A percentile compares a stretch with the other conserved stretches of the same genome.
Evolutionary conservation across 2,888 invertebrate genomes (phyloP).

Genomic region (Zaprionus lineosus): DNA sequence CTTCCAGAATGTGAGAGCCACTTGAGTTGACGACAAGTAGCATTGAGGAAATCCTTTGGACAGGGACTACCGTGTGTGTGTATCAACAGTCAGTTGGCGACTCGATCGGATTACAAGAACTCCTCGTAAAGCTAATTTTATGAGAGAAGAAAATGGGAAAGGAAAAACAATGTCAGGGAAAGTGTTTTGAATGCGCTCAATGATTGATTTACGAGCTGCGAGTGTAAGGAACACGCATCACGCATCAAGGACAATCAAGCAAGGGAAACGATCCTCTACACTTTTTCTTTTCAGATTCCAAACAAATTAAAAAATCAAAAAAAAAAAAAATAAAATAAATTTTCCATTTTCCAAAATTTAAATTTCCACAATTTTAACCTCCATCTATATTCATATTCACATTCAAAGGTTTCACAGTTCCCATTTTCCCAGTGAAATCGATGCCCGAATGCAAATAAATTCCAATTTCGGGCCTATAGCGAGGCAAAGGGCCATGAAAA

Average conservation of each 20-base stretch:
- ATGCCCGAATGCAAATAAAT: conserved; percentile 68
- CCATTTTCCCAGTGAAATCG: conserved; percentile 65
- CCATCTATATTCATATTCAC: conserved; percentile 41
- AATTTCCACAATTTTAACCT: conserved; percentile 63
- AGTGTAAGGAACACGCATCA: conserved; percentile 24
- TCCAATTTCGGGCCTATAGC: conserved; percentile 1
- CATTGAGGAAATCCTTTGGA: conserved; percentile 7
- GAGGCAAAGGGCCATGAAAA: conserved; percentile 7
- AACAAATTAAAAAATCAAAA: too few relatives aligned
- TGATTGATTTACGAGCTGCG: conserved; percentile 68
- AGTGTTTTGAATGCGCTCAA: conserved; percentile 44
- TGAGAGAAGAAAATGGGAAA: conserved; percentile 10
- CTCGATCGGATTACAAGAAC: conserved; percentile 58
- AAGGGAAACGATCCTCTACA: background rate
- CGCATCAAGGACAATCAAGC: too few relatives aligned
- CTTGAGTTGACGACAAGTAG: conserved; percentile 77
- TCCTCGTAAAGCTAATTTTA: conserved; percentile 55
- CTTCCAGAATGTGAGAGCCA: conserved; percentile 37
- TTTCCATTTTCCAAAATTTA: conserved; percentile 18
- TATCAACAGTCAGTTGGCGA: conserved; percentile 42
- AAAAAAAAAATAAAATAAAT: too few relatives aligned
- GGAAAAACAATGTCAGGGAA: conserved; percentile 13
- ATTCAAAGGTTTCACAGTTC: conserved; percentile 29
- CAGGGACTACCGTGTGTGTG: conserved; percentile 29
- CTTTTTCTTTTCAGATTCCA: conserved; percentile 43